Evolutionary conservation across 2,113 vertebrate genomes (phyloP).

Genomic region (Psittacus erithacus): DNA sequence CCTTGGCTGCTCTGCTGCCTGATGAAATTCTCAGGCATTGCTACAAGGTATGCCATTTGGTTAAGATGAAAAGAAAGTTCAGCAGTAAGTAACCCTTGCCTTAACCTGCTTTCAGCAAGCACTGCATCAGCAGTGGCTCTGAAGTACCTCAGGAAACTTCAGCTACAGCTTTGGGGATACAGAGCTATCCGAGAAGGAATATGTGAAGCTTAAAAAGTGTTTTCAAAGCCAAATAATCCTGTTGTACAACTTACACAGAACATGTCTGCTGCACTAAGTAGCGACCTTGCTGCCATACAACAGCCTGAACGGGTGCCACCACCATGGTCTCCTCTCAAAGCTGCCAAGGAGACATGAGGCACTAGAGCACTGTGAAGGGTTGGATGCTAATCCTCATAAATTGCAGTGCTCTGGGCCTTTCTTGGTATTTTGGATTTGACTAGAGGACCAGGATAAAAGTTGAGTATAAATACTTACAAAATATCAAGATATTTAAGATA

Average conservation of each 20-base stretch:
- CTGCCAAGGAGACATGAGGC: not conserved
- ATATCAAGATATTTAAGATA: not conserved
- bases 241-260: constrained; percentile 33
- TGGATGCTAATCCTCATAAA: not conserved
- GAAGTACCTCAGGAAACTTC: not conserved
- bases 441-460: not conserved
- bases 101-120: not conserved
- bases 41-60: not conserved
- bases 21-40: not conserved
- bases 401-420: not conserved
- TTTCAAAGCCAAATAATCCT: constrained; percentile 54
- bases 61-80: not conserved
- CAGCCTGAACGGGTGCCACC: constrained; percentile 25
- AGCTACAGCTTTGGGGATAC: not conserved
- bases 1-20: not conserved
- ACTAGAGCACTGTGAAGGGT: not conserved
- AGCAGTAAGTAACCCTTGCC: not conserved
- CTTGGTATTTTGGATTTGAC: not conserved
- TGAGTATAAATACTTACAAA: not conserved
- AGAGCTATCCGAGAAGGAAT: not conserved
- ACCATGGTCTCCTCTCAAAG: constrained; percentile 22
- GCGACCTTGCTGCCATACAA: constrained; percentile 35
- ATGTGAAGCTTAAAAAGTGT: not conserved
- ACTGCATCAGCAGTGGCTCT: not conserved
- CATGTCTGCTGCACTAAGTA: constrained; percentile 50